Evolutionary conservation across 2,888 invertebrate species (phyloP).

Genomic region (Falcaria lacertinaria): DNA sequence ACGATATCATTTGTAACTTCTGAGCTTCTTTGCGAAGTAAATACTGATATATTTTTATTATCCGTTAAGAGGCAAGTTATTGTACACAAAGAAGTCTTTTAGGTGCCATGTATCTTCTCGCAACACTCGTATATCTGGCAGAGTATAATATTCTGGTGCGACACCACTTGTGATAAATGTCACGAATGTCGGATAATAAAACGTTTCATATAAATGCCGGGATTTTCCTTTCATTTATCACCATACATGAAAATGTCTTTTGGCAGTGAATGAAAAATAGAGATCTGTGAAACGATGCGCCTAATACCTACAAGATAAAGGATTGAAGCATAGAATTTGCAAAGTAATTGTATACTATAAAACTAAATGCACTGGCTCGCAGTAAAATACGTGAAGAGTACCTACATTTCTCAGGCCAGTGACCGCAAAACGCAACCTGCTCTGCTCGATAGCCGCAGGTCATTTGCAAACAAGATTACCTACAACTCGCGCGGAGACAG

Average conservation of each 20-base stretch:
- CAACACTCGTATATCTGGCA: background rate
- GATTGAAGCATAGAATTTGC: too few species aligned
- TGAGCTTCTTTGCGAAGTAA: background rate
- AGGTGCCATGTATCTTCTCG: background rate
- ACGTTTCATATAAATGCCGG: slow-evolving; percentile 17
- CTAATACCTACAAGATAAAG: too few species aligned
- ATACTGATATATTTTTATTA: background rate
- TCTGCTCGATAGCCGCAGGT: slow-evolving; percentile 49
- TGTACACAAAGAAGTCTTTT: background rate
- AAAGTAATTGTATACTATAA: slow-evolving; percentile 4
- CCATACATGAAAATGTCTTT: background rate
- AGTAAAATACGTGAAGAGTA: slow-evolving; percentile 23
- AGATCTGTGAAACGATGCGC: too few species aligned
- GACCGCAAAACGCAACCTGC: slow-evolving; percentile 56
- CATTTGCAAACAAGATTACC: slow-evolving; percentile 54
- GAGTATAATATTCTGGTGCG: background rate
- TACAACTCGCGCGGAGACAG: slow-evolving; percentile 14
- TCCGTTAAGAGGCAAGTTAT: background rate
- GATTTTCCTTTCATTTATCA: slow-evolving; percentile 16
- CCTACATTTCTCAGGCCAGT: slow-evolving; percentile 57
- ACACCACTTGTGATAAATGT: background rate
- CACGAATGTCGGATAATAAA: slow-evolving; percentile 6
- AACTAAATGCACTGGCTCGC: slow-evolving; percentile 20
- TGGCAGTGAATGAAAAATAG: too few species aligned
- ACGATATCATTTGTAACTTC: background rate